Base-by-base conservation (phyloP, 2,797 vertebrate species). In the Gastrophryne carolinensis region DNA sequence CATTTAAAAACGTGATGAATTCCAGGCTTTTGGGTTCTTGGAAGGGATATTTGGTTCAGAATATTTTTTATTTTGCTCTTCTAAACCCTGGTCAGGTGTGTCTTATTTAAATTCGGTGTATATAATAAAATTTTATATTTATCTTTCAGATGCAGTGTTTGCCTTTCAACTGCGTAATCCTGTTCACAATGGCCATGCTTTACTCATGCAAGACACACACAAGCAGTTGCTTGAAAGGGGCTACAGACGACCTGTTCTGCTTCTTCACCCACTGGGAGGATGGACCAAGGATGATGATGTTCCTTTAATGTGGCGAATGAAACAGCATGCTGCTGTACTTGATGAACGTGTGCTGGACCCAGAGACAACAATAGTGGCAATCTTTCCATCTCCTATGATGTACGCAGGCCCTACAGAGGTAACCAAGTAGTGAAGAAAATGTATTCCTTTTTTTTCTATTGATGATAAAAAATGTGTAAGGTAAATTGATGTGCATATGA, bases 331-430 rank as follows among this genome's bases (percentile, higher is more conserved):
- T 0, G 97, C 97, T 0, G 97, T 99, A 15, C 89, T 99, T 81
- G 96, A 98, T 64, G 97, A 98, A 78, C 94, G 93, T 0, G 52
- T 98, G 61, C 87, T 99, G 47, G 90, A 95, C 27, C 93, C 95
- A 32, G 92, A 94, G 64, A 90, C 92, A 0, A 98, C 97, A 0
- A 93, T 99, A 35, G 95, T 98, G 75, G 96, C 97, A 50, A 97
- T 99, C 88, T 99, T 99, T 78, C 97, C 97, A 3, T 99, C 97
- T 4, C 97, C 97, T 41, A 99, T 99, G 97, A 98, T 99, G 97
- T 99, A 99, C 60, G 97, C 97, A 0, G 97, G 97, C 26, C 97
- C 97, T 58, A 99, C 97, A 0, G 97, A 99, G 96, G 97, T 98
- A 89, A 83, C 4, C 19, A 8, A 3, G 12, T n/a, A 29, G 12